Evolutionary conservation across 92 coral and sea anemone genomes (phyloP).

Genomic region (Parazoanthus darwini): DNA sequence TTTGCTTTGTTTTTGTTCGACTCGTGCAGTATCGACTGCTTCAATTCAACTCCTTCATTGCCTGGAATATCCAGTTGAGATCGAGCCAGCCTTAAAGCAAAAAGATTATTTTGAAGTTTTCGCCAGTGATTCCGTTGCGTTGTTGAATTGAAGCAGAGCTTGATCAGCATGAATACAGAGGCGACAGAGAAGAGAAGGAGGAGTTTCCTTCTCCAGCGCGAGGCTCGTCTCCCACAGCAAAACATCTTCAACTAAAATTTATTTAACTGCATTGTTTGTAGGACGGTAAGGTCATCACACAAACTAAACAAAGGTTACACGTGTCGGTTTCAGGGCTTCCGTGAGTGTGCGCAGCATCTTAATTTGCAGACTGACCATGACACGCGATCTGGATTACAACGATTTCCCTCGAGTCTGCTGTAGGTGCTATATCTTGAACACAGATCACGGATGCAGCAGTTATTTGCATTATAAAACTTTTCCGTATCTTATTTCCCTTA

Average conservation of each 20-base stretch:
- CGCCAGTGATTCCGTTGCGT: neutral
- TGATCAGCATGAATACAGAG: neutral
- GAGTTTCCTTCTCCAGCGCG: neutral
- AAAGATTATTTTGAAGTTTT: constrained; percentile 18
- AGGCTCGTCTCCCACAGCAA: constrained; percentile 11
- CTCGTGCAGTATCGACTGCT: neutral
- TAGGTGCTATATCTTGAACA: too few relatives aligned
- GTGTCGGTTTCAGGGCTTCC: neutral
- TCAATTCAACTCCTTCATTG: neutral
- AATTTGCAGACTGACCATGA: neutral
- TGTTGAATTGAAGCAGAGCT: neutral
- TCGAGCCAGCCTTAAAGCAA: constrained; percentile 21
- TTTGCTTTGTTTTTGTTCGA: neutral
- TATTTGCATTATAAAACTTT: too few relatives aligned
- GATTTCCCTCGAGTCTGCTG: neutral
- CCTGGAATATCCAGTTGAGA: neutral
- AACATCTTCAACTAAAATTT: neutral
- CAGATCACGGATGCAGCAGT: too few relatives aligned
- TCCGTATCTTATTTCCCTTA: too few relatives aligned
- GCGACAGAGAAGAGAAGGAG: neutral
- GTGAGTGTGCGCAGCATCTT: neutral
- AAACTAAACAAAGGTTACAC: neutral
- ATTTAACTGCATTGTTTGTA: neutral
- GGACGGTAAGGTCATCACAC: neutral
- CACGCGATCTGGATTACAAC: neutral